These are phyloP conservation scores for Reinhardtius hippoglossoides DNA, from an alignment of 2,113 vertebrate species.

Conservation along the genomic window DNA sequence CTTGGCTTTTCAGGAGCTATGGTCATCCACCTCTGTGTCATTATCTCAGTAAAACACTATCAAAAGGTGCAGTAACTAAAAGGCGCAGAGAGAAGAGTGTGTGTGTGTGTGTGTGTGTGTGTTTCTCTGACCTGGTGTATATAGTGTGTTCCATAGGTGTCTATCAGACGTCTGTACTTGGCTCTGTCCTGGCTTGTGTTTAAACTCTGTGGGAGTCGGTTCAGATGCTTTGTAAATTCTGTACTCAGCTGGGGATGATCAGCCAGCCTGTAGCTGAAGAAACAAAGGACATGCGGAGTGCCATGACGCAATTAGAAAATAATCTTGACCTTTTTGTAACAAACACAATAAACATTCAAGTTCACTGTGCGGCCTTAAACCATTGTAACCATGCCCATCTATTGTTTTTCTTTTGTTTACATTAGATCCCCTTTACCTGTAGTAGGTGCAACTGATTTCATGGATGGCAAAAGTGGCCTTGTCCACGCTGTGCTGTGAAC, in stretches of 20 bases:
- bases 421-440: conserved; percentile 71
- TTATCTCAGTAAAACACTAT: background rate
- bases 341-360: background rate
- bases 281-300: conserved; percentile 35
- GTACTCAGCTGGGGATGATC: conserved; percentile 79
- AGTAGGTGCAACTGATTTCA: conserved; percentile 82
- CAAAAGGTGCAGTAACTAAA: background rate
- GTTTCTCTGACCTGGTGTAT: conserved; percentile 77
- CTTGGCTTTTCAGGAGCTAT: background rate
- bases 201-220: conserved; percentile 72
- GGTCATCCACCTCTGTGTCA: background rate
- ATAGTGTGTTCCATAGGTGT: conserved; percentile 86
- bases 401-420: background rate
- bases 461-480: conserved; percentile 82
- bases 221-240: conserved; percentile 81
- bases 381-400: background rate
- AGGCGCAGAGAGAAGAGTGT: background rate
- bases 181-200: conserved; percentile 60
- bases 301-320: background rate
- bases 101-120: background rate
- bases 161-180: conserved; percentile 77
- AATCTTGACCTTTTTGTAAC: background rate
- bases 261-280: conserved; percentile 82
- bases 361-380: background rate
- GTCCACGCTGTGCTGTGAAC: conserved; percentile 78